Conservation (phyloP, 2,888 invertebrate genomes). For the Erannis defoliaria region DNA sequence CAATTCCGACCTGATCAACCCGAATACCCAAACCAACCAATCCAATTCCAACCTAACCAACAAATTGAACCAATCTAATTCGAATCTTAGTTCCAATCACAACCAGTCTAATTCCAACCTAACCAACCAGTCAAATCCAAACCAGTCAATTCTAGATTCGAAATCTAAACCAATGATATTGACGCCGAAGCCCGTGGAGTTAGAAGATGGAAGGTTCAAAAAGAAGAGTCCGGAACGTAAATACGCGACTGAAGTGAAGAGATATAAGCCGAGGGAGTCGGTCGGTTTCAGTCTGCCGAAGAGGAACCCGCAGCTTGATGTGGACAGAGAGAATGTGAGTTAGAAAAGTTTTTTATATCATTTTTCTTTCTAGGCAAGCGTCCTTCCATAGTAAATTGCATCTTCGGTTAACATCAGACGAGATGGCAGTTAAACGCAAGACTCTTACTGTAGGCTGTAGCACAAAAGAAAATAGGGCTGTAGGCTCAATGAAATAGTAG, state of each 20-base stretch:
- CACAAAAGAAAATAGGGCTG: no score
- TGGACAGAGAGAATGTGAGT: slow-evolving; percentile 81
- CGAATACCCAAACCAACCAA: not conserved
- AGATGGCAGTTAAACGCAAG: no score
- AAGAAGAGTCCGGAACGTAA: slow-evolving; percentile 60
- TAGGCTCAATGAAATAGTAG: no score
- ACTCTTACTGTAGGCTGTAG: no score
- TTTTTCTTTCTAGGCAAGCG: no score
- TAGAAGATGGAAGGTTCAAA: slow-evolving; percentile 53
- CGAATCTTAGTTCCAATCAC: no score
- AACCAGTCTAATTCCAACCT: not conserved
- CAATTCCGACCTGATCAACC: not conserved
- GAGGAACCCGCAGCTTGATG: slow-evolving; percentile 67
- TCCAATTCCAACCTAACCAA: not conserved
- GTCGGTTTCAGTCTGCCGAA: slow-evolving; percentile 59
- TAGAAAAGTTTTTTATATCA: slow-evolving; percentile 2
- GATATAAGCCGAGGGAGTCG: slow-evolving; percentile 46
- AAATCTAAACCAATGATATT: slow-evolving; percentile 29
- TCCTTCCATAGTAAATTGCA: no score
- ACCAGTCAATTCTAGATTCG: not conserved
- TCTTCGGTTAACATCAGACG: no score
- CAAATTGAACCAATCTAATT: not conserved
- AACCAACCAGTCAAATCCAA: not conserved
- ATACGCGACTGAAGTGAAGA: slow-evolving; percentile 62
- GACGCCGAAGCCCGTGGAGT: slow-evolving; percentile 50